Evolutionary conservation across 1,140 invertebrate species (phyloP).

Genomic region (Schlechtendalia chinensis): DNA sequence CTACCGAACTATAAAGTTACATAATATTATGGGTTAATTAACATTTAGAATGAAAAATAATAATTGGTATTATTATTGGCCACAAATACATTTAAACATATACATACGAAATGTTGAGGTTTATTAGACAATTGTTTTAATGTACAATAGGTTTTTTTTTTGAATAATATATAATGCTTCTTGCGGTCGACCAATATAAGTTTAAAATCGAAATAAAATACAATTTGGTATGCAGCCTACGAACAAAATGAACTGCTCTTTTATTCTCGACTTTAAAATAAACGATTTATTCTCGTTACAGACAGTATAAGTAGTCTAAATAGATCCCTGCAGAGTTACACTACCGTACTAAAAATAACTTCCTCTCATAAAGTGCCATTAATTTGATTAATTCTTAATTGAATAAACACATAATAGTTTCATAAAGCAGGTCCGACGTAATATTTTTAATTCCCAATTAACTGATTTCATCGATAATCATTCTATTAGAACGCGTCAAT

Average conservation of each 20-base stretch:
- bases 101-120: not conserved
- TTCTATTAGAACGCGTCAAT: not conserved
- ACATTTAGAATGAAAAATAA: too few species aligned
- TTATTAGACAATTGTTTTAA: not conserved
- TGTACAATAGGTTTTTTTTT: not conserved
- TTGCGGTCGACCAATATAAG: not conserved
- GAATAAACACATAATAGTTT: not conserved
- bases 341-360: not conserved
- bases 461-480: not conserved
- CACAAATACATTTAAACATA: not conserved
- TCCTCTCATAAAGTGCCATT: not conserved
- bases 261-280: not conserved
- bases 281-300: not conserved
- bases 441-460: not conserved
- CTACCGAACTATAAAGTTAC: too few species aligned
- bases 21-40: too few species aligned
- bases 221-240: not conserved
- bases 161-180: too few species aligned
- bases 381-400: conserved; percentile 23
- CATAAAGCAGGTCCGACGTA: not conserved
- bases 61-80: too few species aligned
- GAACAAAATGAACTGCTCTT: not conserved
- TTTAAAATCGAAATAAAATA: not conserved
- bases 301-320: not conserved
- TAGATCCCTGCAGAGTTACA: not conserved